Evolutionary conservation across 2,888 invertebrate genomes (phyloP), one percentile per base, ranked within the genome.

Genomic region (Adela reaumurella): DNA sequence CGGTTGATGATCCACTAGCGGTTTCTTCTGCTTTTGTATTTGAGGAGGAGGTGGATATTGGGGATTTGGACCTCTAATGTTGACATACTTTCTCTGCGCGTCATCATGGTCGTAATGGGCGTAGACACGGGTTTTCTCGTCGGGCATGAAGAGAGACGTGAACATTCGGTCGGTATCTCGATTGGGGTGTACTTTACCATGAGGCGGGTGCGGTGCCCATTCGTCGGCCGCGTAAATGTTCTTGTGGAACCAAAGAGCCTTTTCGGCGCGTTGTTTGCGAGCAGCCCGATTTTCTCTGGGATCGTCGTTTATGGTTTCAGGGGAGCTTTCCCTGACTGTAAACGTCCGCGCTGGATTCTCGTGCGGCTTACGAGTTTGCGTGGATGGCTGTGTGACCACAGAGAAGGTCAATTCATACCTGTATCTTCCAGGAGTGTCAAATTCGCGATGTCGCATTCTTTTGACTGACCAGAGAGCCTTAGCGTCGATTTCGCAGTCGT

Each of bases 381-480:
- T 72, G n/a, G 79, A 69, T 2, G 82, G 79, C 48, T 84, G 82
- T 6, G 77, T 72, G 43, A 65, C 65, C 2, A 89, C 81, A 3
- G 84, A 86, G 59, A 86, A 87, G 59, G 87, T 86, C 53, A 88
- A 66, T 64, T 88, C 88, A 58, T 85, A 88, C 55, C 74, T 70
- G 54, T 77, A 73, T 55, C 76, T 81, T 3, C 73, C 78, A 1
- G 65, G 70, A 35, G 66, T 69, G 72, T 61, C 78, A 1, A 65
- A 62, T 56, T 85, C 83, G 49, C 83, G 76, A 62, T 89, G 88
- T 43, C 87, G 69, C 47, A 87, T 81, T 47, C 87, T 79, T 64
- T 86, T 86, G 3, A 88, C 86, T 1, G 84, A 83, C 89, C 89
- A 89, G 49, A 85, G 63, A 1, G 88, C 87, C 58, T 83, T 73